phyloP scores from a whole-genome alignment of 1,140 invertebrate genomes.

The Thrips palmi region DNA sequence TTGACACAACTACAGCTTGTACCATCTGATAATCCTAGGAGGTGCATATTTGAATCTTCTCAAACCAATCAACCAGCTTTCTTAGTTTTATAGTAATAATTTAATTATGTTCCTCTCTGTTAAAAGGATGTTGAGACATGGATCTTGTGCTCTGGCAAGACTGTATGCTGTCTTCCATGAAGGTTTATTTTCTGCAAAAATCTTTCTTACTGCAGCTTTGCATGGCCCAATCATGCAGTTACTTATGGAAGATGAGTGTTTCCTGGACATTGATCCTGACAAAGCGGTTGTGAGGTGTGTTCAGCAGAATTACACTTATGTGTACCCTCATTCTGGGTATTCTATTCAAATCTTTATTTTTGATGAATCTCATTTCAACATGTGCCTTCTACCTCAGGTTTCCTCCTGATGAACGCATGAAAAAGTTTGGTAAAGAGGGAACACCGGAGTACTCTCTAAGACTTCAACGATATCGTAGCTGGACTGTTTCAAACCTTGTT shows the following conservation, averaged over 20 bases:
- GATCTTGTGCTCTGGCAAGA: constrained; percentile 73
- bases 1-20: constrained; percentile 70
- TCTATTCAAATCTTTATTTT: too few relatives aligned
- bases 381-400: constrained; percentile 40
- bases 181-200: constrained; percentile 71
- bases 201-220: constrained; percentile 83
- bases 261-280: constrained; percentile 80
- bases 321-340: too few relatives aligned
- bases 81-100: neutral
- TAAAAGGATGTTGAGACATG: constrained; percentile 62
- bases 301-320: too few relatives aligned
- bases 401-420: constrained; percentile 42
- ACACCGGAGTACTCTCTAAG: constrained; percentile 48
- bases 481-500: constrained; percentile 64
- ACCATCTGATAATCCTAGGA: constrained; percentile 62
- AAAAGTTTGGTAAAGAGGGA: constrained; percentile 62
- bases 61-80: constrained; percentile 1
- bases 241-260: constrained; percentile 83
- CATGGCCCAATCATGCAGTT: constrained; percentile 81
- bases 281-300: constrained; percentile 52
- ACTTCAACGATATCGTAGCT: constrained; percentile 52
- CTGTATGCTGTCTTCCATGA: constrained; percentile 82
- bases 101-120: neutral
- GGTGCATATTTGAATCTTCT: constrained; percentile 21
- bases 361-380: constrained; percentile 5